A percentile compares a stretch with the other conserved stretches of the same genome.
Conservation (phyloP, 2,888 invertebrate species). For the Heliconius erato region DNA sequence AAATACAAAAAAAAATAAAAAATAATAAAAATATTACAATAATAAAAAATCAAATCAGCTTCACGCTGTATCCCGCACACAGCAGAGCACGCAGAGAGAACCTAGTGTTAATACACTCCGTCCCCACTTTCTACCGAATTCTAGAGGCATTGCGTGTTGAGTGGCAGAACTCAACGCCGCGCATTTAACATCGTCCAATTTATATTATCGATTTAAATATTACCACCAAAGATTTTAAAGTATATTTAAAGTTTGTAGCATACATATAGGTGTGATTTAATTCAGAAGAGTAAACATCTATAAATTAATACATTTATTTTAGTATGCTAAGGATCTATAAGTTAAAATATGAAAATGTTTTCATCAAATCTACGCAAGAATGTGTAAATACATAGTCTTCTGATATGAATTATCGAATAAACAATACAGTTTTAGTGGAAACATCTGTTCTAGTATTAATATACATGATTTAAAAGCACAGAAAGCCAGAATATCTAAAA, state of each 20-base stretch:
- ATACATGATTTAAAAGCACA: not conserved
- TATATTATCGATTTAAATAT: too few species aligned
- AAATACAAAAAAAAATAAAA: constrained; percentile 12
- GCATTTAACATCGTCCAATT: too few species aligned
- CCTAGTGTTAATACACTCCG: too few species aligned
- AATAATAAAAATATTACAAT: not conserved
- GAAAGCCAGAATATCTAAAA: not conserved
- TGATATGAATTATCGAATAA: constrained; percentile 6
- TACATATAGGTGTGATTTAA: not conserved
- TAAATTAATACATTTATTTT: not conserved
- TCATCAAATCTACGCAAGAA: not conserved
- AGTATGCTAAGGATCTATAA: not conserved
- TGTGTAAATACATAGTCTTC: not conserved
- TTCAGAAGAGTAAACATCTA: not conserved
- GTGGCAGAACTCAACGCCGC: too few species aligned
- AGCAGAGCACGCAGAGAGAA: too few species aligned
- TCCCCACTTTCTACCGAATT: too few species aligned
- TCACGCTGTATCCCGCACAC: too few species aligned
- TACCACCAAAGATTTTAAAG: too few species aligned
- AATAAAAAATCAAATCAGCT: too few species aligned
- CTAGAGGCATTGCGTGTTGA: too few species aligned
- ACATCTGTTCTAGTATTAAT: constrained; percentile 15
- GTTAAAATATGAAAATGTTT: not conserved
- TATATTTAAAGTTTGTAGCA: not conserved
- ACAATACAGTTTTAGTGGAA: constrained; percentile 10